phyloP scores from a whole-genome alignment of 2,797 vertebrate species.

The Trematomus bernacchii region DNA sequence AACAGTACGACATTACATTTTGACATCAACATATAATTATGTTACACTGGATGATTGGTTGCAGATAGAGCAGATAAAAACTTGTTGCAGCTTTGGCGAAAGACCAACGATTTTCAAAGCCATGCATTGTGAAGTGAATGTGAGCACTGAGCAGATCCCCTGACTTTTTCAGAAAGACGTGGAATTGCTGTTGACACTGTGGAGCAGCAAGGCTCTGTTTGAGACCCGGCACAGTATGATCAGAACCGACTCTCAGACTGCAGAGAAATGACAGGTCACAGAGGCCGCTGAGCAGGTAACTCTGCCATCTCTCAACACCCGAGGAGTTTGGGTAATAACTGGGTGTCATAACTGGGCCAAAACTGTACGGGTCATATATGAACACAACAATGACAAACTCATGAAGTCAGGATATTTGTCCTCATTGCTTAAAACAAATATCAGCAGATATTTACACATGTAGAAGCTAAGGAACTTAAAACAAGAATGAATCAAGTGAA shows the following conservation, averaged over 20 bases:
- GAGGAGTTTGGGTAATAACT: background rate
- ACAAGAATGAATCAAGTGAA: background rate
- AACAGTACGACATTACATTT: background rate
- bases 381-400: background rate
- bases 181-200: slow-evolving; percentile 12
- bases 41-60: background rate
- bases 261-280: slow-evolving; percentile 25
- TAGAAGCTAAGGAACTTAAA: background rate
- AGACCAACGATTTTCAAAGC: slow-evolving; percentile 2
- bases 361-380: background rate
- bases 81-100: background rate
- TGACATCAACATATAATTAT: background rate
- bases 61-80: background rate
- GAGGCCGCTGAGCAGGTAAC: slow-evolving; percentile 12
- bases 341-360: background rate
- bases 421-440: background rate
- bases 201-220: slow-evolving; percentile 4
- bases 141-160: slow-evolving; percentile 4
- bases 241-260: slow-evolving; percentile 3
- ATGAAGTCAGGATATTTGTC: background rate
- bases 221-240: slow-evolving; percentile 10
- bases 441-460: background rate
- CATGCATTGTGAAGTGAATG: background rate
- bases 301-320: background rate
- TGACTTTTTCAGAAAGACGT: background rate